Conservation (phyloP, 2,797 vertebrate genomes). For the Pipistrellus pipistrellus region DNA sequence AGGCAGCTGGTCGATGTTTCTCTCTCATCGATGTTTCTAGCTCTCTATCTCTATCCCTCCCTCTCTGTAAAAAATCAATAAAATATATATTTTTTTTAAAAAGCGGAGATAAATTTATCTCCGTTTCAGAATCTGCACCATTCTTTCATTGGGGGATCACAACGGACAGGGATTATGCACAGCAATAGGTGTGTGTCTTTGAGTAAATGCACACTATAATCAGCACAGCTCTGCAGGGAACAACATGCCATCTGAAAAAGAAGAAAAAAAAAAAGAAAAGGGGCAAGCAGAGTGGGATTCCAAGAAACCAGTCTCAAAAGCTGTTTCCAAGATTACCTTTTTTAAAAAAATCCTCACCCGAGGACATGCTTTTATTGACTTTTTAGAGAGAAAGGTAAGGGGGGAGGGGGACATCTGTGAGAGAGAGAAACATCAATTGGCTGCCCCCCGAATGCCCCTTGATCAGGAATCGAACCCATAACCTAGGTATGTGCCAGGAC, state of each 20-base stretch:
- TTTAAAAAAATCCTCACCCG: not conserved
- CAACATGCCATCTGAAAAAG: not conserved
- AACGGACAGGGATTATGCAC: not conserved
- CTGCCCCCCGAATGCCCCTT: too few relatives aligned
- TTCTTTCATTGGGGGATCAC: not conserved
- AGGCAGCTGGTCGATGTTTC: too few relatives aligned
- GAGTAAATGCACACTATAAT: not conserved
- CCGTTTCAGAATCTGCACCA: not conserved
- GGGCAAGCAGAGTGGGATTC: rapidly evolving
- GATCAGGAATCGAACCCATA: not conserved
- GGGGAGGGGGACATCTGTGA: too few relatives aligned
- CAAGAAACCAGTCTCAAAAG: conserved; percentile 4
- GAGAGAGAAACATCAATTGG: not conserved
- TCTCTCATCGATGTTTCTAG: too few relatives aligned
- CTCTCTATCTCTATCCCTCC: too few relatives aligned
- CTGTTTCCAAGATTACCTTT: not conserved
- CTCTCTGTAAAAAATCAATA: too few relatives aligned
- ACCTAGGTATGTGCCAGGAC: not conserved
- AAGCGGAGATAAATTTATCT: not conserved
- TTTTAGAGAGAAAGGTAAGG: not conserved
- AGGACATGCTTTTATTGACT: not conserved
- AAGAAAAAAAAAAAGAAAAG: not conserved
- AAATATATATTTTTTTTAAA: too few relatives aligned
- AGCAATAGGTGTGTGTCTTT: not conserved
- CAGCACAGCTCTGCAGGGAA: not conserved